These are phyloP conservation scores for Erannis defoliaria DNA, from an alignment of 2,888 invertebrate species.

Conservation along the genomic window DNA sequence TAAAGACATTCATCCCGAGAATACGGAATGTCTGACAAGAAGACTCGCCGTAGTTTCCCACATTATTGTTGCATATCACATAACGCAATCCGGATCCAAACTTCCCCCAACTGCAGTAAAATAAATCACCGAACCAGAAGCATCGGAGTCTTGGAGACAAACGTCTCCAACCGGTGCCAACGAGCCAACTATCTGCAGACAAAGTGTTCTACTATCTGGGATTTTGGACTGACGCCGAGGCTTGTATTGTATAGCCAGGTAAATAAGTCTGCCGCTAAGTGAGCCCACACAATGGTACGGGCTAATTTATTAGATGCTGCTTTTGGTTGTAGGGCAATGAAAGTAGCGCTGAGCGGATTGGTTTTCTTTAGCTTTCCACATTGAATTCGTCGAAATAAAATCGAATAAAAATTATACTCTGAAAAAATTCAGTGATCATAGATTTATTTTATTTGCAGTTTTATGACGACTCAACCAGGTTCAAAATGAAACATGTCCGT, in stretches of 20 bases:
- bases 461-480: no score
- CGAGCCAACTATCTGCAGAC: conserved; percentile 29
- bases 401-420: no score
- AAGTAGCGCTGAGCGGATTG: conserved; percentile 30
- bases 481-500: no score
- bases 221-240: conserved; percentile 48
- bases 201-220: conserved; percentile 35
- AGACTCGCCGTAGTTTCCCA: not conserved
- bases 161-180: conserved; percentile 49
- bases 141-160: conserved; percentile 44
- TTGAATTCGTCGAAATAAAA: no score
- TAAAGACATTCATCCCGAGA: no score
- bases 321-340: conserved; percentile 60
- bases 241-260: conserved; percentile 61
- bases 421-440: no score
- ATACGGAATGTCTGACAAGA: not conserved
- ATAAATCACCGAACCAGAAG: conserved; percentile 22
- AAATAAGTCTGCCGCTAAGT: conserved; percentile 80
- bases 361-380: no score
- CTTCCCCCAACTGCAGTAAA: conserved; percentile 8
- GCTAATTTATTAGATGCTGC: conserved; percentile 79
- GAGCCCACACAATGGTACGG: conserved; percentile 76
- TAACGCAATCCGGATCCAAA: not conserved
- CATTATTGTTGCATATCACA: not conserved
- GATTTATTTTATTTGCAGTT: no score